Conservation (phyloP, 2,113 vertebrate genomes). For the Oryzias melastigma region DNA sequence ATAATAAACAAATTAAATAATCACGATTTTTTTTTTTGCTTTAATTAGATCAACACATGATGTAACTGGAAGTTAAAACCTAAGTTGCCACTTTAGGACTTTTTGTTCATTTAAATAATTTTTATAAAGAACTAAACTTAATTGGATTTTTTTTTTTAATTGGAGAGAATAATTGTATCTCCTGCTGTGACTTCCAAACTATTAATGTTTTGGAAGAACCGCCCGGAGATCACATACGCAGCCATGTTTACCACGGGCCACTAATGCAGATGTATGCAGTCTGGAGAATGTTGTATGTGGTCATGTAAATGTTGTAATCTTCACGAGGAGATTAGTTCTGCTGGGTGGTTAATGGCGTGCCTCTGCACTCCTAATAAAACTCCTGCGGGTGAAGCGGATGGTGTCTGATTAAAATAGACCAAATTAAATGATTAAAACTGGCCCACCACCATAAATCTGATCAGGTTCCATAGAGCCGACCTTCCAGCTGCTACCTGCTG, state of each 20-base stretch:
- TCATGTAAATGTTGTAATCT: neutral
- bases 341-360: neutral
- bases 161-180: no score
- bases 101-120: no score
- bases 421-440: neutral
- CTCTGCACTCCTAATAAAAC: neutral
- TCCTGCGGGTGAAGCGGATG: neutral
- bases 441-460: neutral
- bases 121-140: no score
- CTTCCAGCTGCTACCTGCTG: neutral
- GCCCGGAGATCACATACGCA: neutral
- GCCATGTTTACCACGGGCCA: neutral
- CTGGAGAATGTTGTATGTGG: neutral
- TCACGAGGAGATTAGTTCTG: neutral
- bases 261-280: neutral
- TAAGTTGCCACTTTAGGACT: no score
- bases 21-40: no score
- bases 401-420: neutral
- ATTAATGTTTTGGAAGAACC: no score
- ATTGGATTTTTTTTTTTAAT: no score
- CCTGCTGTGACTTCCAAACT: no score
- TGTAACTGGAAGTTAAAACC: no score
- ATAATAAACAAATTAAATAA: no score
- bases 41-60: no score
- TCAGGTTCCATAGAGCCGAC: conserved; percentile 1